Evolutionary conservation across 1,140 invertebrate species (phyloP).

Genomic region (Caenorhabditis latens): DNA sequence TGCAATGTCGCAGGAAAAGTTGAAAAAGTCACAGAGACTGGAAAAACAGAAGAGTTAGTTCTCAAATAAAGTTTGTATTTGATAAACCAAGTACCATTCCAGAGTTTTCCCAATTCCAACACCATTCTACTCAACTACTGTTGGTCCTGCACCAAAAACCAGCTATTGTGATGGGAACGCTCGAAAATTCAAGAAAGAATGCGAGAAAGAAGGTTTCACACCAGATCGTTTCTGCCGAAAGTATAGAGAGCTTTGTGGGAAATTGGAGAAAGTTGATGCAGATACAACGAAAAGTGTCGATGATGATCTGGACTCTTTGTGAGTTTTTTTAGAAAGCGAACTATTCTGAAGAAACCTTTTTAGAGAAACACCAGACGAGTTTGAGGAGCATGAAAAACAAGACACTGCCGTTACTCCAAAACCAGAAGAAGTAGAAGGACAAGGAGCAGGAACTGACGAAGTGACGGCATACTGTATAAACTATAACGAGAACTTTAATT

Average conservation of each 20-base stretch:
- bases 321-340: neutral
- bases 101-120: neutral
- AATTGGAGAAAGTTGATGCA: conserved; percentile 2
- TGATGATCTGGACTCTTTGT: neutral
- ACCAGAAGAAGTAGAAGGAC: conserved; percentile 17
- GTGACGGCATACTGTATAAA: conserved; percentile 58
- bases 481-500: conserved; percentile 63
- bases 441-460: conserved; percentile 32
- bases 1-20: neutral
- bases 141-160: neutral
- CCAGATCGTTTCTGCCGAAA: neutral
- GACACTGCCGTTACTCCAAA: neutral
- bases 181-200: neutral
- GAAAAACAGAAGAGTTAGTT: neutral
- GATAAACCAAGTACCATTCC: neutral
- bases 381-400: conserved; percentile 1
- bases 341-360: neutral
- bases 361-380: conserved; percentile 9
- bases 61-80: neutral
- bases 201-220: conserved; percentile 5
- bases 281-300: neutral
- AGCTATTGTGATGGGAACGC: conserved; percentile 30
- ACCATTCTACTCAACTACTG: neutral
- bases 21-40: neutral
- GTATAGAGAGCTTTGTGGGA: conserved; percentile 5